These are phyloP conservation scores for Oreochromis niloticus DNA, from an alignment of 2,113 vertebrate species.

Conservation along the genomic window DNA sequence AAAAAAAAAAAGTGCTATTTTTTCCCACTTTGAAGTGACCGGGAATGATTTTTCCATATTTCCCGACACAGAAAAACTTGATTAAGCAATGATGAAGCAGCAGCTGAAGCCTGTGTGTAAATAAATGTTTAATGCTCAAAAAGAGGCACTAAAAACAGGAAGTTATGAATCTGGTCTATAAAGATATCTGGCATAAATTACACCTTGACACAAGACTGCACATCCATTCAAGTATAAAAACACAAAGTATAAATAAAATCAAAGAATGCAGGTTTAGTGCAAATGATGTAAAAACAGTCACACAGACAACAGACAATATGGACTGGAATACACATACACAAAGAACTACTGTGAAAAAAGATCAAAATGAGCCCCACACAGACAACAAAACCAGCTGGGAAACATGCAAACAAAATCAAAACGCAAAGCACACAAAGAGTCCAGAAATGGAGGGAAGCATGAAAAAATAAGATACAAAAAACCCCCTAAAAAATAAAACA, in stretches of 20 bases:
- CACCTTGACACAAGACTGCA: neutral
- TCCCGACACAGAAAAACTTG: fast-evolving
- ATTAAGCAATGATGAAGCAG: neutral
- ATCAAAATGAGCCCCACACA: neutral
- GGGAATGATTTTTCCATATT: neutral
- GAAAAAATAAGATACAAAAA: neutral
- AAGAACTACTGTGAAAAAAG: neutral
- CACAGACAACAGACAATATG: neutral
- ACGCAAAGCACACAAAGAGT: neutral
- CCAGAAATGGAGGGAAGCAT: neutral
- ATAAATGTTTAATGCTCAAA: neutral
- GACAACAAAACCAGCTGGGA: neutral
- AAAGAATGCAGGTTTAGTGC: neutral
- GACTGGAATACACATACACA: neutral
- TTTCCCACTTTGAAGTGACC: neutral
- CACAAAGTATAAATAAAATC: neutral
- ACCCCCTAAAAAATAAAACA: fast-evolving
- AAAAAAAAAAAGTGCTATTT: neutral
- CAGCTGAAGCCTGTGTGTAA: neutral
- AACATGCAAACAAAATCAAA: neutral
- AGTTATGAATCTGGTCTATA: neutral
- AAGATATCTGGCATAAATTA: neutral
- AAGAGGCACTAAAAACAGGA: neutral
- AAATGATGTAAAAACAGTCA: neutral
- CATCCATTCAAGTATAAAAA: neutral